Evolutionary conservation across 2,113 vertebrate species (phyloP), one percentile per base, ranked within the genome.

Genomic region (Eclectus roratus): DNA sequence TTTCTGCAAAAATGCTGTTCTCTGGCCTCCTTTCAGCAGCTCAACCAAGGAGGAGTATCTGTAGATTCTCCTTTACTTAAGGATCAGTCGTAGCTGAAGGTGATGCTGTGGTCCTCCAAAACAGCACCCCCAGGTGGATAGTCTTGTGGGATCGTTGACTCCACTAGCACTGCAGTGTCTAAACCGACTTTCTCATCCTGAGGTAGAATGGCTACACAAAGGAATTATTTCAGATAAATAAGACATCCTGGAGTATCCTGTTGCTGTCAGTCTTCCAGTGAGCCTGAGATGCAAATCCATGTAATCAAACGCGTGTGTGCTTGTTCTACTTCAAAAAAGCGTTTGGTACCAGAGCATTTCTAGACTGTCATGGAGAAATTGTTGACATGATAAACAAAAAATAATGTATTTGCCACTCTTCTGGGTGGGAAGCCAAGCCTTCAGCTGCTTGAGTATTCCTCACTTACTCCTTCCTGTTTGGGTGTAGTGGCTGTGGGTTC

Each of bases 71-170:
- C 25, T 55, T 87, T 37, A 4, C 9, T 12, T 41, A 9, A 4
- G 53, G 41, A 53, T 28, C 25, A 49, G 53, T n/a, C 0, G 0
- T 58, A 41, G 74, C 72, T 83, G 68, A 44, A 71, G 61, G 69
- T 41, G 43, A 13, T 70, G 50, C 3, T 0, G n/a, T 50, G 8
- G 33, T 66, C 31, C 68, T 81, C 80, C 89, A 65, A 17, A 86
- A 52, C 39, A 93, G 83, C 96, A 87, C 83, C 94, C 78, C 39
- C 83, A 87, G 56, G 86, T 93, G 95, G 95, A 92, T 47, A 28
- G 47, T 69, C 33, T 5, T 55, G 39, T 7, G 39, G 65, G 33
- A 64, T 79, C 27, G 1, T 71, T 49, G 55, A 13, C 33, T 80
- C 25, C 49, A 7, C 15, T 18, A 25, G 61, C n/a, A 7, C n/a